Evolutionary conservation across 2,113 vertebrate species (phyloP), one percentile per base, ranked within the genome.

Genomic region (Rhabdomys dilectus): DNA sequence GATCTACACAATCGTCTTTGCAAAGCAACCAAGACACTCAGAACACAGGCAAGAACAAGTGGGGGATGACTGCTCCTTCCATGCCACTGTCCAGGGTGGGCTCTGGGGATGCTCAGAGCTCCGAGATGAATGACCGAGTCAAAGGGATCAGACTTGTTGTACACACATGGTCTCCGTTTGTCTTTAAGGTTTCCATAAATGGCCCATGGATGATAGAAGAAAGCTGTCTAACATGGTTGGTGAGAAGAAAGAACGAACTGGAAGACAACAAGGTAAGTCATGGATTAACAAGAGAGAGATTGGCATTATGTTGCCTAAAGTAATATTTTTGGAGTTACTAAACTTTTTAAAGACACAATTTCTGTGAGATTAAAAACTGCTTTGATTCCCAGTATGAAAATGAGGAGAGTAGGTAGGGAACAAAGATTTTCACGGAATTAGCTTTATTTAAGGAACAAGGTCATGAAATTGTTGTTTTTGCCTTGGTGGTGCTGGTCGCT

Each of bases 101-200:
- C 82, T 66, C 97, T 89, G 84, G 88, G 85, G 93, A 96, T 31
- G 66, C 53, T 89, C 88, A 56, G 36, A 53, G 45, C 91, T 66
- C 68, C 13, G 70, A 81, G 95, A 92, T 91, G 82, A 95, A 94
- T 92, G 94, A 96, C 89, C 6, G 36, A 93, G 88, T 91, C 96
- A 95, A 97, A 82, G 89, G 96, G 91, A 94, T 80, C 91, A 93
- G 86, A 95, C 96, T 42, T 29, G 62, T 36, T 53, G 9, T 48
- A 60, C n/a, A 58, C 56, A 93, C 17, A 80, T 77, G 70, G 58
- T 62, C 76, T 89, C 94, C 75, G 66, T 86, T 95, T 97, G 92
- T 91, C 92, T 96, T 91, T 64, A 91, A 88, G 91, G 80, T 86
- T 96, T 80, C 72, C 81, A 0, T 3, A 81, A 95, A 84, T 76